phyloP scores from a whole-genome alignment of 2,797 vertebrate species.

The Catharus ustulatus region DNA sequence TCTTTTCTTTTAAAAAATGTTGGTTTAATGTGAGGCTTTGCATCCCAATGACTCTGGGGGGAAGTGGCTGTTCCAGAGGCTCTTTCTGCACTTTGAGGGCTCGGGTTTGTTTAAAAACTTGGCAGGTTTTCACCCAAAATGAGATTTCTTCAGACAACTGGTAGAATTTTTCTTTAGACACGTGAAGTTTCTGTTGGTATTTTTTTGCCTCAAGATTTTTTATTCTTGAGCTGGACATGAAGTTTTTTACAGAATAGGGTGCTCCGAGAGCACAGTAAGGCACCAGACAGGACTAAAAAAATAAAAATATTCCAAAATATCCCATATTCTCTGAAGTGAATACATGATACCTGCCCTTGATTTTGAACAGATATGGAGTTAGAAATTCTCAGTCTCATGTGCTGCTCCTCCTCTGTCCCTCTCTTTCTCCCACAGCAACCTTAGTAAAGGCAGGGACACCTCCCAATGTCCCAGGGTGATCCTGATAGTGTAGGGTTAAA shows the following conservation, averaged over 20 bases:
- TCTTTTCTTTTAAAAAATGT: not conserved
- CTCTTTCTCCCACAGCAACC: not conserved
- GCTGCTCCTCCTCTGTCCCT: not conserved
- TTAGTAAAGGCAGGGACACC: not conserved
- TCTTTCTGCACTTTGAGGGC: not conserved
- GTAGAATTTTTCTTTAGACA: not conserved
- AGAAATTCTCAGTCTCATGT: not conserved
- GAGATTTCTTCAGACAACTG: not conserved
- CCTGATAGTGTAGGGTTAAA: not conserved
- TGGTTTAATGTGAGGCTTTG: not conserved
- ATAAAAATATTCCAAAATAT: not conserved
- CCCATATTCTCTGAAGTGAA: not conserved
- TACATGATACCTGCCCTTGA: accelerated
- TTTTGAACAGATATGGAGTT: not conserved
- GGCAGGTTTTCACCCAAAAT: not conserved
- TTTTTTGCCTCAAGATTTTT: not conserved
- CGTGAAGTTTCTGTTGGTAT: not conserved
- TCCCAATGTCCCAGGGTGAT: accelerated
- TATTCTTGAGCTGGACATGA: not conserved
- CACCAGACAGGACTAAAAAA: not conserved
- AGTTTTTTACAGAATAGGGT: accelerated
- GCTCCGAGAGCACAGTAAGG: not conserved
- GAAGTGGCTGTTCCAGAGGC: not conserved
- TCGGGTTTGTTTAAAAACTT: not conserved
- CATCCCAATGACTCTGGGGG: not conserved